phyloP scores from a whole-genome alignment of 2,888 invertebrate species.

The Autographa gamma region DNA sequence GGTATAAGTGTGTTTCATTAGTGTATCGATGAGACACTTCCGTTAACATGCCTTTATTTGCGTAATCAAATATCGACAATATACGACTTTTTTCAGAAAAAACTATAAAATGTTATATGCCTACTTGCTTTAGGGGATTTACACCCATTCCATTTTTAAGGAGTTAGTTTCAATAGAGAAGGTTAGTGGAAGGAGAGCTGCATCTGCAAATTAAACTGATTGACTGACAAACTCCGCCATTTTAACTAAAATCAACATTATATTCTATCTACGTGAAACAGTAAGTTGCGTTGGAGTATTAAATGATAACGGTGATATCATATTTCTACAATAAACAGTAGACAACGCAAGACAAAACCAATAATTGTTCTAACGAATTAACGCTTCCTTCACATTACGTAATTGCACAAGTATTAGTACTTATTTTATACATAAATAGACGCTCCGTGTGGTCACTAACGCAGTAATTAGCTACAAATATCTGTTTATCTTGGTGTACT shows the following conservation, averaged over 20 bases:
- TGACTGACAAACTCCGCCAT: background rate
- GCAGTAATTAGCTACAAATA: slow-evolving; percentile 34
- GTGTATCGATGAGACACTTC: slow-evolving; percentile 12
- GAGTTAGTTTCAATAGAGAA: too few relatives aligned
- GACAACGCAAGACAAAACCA: slow-evolving; percentile 41
- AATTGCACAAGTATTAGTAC: slow-evolving; percentile 41
- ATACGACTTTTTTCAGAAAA: background rate
- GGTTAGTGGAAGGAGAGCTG: too few relatives aligned
- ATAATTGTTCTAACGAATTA: slow-evolving; percentile 47
- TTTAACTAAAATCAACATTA: background rate
- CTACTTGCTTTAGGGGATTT: background rate
- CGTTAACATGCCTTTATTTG: background rate
- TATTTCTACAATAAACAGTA: slow-evolving; percentile 46
- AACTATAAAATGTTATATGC: background rate
- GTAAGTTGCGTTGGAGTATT: slow-evolving; percentile 35
- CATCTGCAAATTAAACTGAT: too few relatives aligned
- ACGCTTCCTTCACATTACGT: slow-evolving; percentile 47
- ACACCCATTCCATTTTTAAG: background rate
- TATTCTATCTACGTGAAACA: slow-evolving; percentile 12
- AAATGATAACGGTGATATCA: slow-evolving; percentile 30
- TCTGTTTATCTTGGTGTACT: background rate
- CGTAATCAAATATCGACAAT: background rate
- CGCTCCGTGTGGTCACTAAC: slow-evolving; percentile 30
- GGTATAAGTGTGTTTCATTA: slow-evolving; percentile 8
- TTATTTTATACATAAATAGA: slow-evolving; percentile 32